Evolutionary conservation across 2,888 invertebrate species (phyloP).

Genomic region (Monopis laevigella): DNA sequence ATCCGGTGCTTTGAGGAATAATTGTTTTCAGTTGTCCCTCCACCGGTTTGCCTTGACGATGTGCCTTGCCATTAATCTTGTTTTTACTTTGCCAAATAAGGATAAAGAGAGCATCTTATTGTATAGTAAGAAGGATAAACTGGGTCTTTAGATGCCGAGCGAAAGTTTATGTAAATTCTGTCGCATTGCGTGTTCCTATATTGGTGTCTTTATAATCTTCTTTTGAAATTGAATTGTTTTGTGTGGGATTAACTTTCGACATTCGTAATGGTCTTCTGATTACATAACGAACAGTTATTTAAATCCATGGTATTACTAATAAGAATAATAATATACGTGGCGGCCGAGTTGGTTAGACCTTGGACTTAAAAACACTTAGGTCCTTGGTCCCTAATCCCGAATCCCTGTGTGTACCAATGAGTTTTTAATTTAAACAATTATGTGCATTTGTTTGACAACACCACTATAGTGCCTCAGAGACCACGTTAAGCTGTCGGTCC

Average conservation of each 20-base stretch:
- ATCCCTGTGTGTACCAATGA: no score
- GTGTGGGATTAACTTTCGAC: neutral
- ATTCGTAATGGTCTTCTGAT: no score
- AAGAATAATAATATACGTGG: no score
- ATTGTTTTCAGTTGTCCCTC: slow-evolving; percentile 18
- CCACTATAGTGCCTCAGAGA: no score
- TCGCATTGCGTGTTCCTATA: neutral
- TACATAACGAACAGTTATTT: no score
- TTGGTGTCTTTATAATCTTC: neutral
- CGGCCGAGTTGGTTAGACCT: no score
- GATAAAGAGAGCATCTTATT: slow-evolving; percentile 25
- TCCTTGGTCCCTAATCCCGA: no score
- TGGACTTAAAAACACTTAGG: no score
- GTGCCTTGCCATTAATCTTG: slow-evolving; percentile 15
- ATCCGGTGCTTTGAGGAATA: slow-evolving; percentile 3
- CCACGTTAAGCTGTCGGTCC: no score
- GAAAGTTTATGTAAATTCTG: slow-evolving; percentile 1
- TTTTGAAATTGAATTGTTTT: neutral
- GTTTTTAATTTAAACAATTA: no score
- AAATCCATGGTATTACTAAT: no score
- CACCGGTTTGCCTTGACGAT: slow-evolving; percentile 25
- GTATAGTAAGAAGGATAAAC: slow-evolving; percentile 11
- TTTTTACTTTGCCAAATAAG: slow-evolving; percentile 15
- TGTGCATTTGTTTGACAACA: no score
- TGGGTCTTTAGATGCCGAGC: slow-evolving; percentile 2